A percentile compares a stretch with the other conserved stretches of the same genome.
phyloP scores from a whole-genome alignment of 2,888 invertebrate genomes.

The Cheilosia impressa region DNA sequence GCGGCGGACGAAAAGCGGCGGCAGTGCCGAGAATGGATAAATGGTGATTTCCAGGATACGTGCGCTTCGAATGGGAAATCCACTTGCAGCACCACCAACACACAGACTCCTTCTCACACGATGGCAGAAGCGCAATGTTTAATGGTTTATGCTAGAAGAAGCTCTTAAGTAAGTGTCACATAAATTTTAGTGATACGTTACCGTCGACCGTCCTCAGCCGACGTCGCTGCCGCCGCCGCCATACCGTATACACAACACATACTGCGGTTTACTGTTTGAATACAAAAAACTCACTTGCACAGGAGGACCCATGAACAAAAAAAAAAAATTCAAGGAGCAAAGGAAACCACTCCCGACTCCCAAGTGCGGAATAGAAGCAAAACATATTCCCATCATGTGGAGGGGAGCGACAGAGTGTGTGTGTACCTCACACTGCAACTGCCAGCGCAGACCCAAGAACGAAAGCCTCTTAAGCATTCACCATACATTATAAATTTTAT shows the following conservation, averaged over 20 bases:
- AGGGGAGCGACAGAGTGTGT: slow-evolving; percentile 51
- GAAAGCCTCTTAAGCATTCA: slow-evolving; percentile 77
- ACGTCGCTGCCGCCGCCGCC: not conserved
- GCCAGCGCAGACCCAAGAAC: slow-evolving; percentile 50
- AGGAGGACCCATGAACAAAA: slow-evolving; percentile 14
- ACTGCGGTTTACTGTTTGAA: slow-evolving; percentile 75
- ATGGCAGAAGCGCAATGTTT: slow-evolving; percentile 76
- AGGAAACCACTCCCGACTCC: slow-evolving; percentile 57
- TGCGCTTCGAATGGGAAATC: slow-evolving; percentile 74
- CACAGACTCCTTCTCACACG: slow-evolving; percentile 15
- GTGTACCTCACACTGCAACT: slow-evolving; percentile 21
- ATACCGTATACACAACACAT: slow-evolving; percentile 73
- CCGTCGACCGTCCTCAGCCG: slow-evolving; percentile 48
- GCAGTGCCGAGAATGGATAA: slow-evolving; percentile 66
- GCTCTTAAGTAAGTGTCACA: slow-evolving; percentile 78
- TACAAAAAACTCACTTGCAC: slow-evolving; percentile 75
- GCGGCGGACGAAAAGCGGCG: slow-evolving; percentile 66
- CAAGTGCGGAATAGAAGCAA: slow-evolving; percentile 12
- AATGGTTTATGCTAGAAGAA: slow-evolving; percentile 77
- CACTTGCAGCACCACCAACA: slow-evolving; percentile 60
- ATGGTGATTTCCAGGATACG: slow-evolving; percentile 75
- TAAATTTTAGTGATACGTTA: slow-evolving; percentile 77
- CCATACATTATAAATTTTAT: slow-evolving; percentile 78
- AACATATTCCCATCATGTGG: slow-evolving; percentile 60
- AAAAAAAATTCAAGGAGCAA: slow-evolving; percentile 15